These are phyloP conservation scores for Philonicus albiceps DNA, from an alignment of 2,888 invertebrate genomes.

Conservation along the genomic window DNA sequence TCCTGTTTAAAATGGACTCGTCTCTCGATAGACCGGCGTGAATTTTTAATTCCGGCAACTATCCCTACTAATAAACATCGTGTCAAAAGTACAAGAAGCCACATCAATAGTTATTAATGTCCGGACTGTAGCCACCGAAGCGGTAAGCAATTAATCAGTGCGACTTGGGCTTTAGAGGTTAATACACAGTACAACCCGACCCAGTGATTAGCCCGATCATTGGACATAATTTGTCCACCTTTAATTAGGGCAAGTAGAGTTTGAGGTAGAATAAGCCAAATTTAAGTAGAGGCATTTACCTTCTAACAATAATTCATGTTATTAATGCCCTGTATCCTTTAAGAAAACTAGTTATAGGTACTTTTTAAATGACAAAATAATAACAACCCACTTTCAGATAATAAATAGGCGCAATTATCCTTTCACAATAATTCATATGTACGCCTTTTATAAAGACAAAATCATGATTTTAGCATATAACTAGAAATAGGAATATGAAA, in stretches of 20 bases:
- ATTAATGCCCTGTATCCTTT: neutral
- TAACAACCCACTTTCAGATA: neutral
- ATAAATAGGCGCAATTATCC: neutral
- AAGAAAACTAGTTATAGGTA: no score
- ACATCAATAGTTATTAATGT: neutral
- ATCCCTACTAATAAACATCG: neutral
- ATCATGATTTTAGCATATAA: no score
- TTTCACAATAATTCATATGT: no score
- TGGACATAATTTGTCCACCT: neutral
- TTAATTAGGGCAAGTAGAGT: neutral
- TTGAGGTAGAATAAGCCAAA: neutral
- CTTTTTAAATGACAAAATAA: neutral
- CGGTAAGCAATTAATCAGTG: neutral
- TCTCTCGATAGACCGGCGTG: neutral
- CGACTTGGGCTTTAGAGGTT: neutral
- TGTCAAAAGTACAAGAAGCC: neutral
- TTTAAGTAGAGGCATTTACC: neutral
- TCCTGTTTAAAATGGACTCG: neutral
- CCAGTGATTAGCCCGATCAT: neutral
- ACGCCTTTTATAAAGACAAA: no score
- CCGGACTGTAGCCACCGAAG: neutral
- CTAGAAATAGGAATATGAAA: no score
- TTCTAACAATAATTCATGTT: neutral
- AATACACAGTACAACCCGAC: neutral
- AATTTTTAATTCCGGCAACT: neutral